Base-by-base conservation (phyloP, 2,888 invertebrate genomes). In the Harpalus rufipes region DNA sequence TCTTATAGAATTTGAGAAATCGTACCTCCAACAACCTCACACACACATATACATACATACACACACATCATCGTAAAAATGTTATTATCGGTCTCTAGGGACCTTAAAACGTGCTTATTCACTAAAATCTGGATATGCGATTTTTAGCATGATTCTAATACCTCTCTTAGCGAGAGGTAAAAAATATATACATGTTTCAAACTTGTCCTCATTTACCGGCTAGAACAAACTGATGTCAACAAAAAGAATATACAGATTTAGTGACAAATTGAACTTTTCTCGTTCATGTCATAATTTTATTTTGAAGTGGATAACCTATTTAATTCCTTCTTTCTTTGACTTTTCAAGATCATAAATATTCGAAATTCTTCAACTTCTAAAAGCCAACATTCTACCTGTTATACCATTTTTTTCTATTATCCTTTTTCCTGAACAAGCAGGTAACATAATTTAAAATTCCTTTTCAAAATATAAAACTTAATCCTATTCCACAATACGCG, bases 401-500 rank as follows among this genome's bases (percentile, higher is more conserved):
- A 51, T 51, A 44, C 44, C 44, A 21, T 63, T n/a, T 63, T 63
- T 63, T 18, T 56, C 12, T 56, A n/a, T 56, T 59, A 32, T 65
- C 10, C 18, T 65, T 65, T 65, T 65, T 8, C 32, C 12, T 21
- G 21, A 21, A 21, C 21, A n/a, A 74, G 25, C 56, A 51, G 51
- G 74, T 51, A 74, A 51, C 8, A 74, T 74, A 6, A 44, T 51
- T 51, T 44, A 2, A 51, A 51, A 72, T 72, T 32, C 39, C 14
- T 65, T 32, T 65, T 65, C 41, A 10, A 16, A 56, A 74, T 16
- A 51, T 74, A 21, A 58, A 58, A 21, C 32, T 41, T 81, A 81
- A 81, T 81, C 81, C 81, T 21, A 81, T 81, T 81, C 32, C 39
- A 32, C 44, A 65, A 81, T 65, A 63, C 81, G 65, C 81, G 81